phyloP scores from a whole-genome alignment of 2,888 invertebrate genomes.

The Biston stratarius region DNA sequence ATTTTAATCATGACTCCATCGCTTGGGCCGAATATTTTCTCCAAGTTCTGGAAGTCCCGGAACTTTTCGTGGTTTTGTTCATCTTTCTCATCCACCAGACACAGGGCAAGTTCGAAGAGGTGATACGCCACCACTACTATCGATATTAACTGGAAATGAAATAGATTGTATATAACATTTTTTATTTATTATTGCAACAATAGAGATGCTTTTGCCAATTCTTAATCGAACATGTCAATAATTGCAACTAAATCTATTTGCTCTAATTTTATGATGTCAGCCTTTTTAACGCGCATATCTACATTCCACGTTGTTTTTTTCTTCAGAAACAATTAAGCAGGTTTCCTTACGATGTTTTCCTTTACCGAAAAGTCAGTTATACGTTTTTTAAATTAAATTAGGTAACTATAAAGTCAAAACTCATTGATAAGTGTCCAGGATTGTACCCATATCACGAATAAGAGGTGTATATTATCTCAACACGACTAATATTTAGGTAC shows the following conservation, averaged over 20 bases:
- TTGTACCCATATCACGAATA: too few relatives aligned
- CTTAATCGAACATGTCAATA: too few relatives aligned
- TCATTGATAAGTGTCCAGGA: too few relatives aligned
- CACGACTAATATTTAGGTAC: too few relatives aligned
- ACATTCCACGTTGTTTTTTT: neutral
- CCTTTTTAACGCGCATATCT: neutral
- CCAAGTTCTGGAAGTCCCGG: constrained; percentile 71
- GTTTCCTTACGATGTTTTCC: neutral
- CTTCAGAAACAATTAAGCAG: neutral
- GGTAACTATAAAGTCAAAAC: too few relatives aligned
- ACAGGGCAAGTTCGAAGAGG: constrained; percentile 69
- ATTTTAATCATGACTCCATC: constrained; percentile 64
- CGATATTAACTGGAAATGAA: constrained; percentile 68
- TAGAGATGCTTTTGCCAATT: too few relatives aligned
- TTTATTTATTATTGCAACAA: neutral
- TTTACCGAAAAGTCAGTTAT: too few relatives aligned
- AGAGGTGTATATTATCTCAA: too few relatives aligned
- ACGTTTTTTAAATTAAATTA: too few relatives aligned
- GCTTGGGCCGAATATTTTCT: constrained; percentile 71
- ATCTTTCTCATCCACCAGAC: constrained; percentile 64
- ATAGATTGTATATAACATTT: constrained; percentile 18
- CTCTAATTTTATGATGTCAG: too few relatives aligned
- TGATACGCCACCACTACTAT: constrained; percentile 72
- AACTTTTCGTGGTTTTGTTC: constrained; percentile 65
- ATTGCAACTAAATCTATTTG: too few relatives aligned